Conservation (phyloP, 2,113 vertebrate genomes). For the Rhinopomastus cyanomelas region DNA sequence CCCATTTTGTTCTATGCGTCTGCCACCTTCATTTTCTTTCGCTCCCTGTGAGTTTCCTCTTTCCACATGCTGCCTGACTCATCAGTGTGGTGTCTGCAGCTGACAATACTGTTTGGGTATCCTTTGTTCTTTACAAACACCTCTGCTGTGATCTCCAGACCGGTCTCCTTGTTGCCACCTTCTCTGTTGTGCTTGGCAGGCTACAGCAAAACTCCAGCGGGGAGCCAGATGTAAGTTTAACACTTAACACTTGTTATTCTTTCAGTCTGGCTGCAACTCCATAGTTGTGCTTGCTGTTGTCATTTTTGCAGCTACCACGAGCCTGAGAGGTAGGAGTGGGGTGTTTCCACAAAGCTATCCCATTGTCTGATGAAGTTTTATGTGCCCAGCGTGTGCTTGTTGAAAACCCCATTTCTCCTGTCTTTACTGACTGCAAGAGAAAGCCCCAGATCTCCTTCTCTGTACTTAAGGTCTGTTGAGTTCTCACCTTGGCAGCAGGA, state of each 20-base stretch:
- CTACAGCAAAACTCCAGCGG: slow-evolving; percentile 15
- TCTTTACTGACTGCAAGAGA: slow-evolving; percentile 19
- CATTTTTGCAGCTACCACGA: not conserved
- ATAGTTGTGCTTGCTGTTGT: not conserved
- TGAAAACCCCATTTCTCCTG: slow-evolving; percentile 31
- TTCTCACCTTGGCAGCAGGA: not conserved
- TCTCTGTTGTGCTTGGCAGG: not conserved
- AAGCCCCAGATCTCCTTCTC: slow-evolving; percentile 27
- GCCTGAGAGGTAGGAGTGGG: not conserved
- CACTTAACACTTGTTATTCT: not conserved
- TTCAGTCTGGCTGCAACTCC: not conserved
- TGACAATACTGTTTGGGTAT: not conserved
- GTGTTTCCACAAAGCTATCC: not conserved
- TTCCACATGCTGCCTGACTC: not conserved
- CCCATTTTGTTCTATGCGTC: not conserved
- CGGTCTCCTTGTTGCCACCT: slow-evolving; percentile 18
- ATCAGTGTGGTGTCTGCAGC: slow-evolving; percentile 16
- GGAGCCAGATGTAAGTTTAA: slow-evolving; percentile 18
- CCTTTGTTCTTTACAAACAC: slow-evolving; percentile 50
- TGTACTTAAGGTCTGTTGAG: not conserved
- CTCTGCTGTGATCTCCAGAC: slow-evolving; percentile 13
- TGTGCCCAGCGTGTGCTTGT: slow-evolving; percentile 31
- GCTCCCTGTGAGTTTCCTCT: not conserved
- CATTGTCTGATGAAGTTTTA: slow-evolving; percentile 16
- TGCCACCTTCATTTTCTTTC: slow-evolving; percentile 5